A percentile compares a stretch with the other conserved stretches of the same genome.
Evolutionary conservation across 2,113 vertebrate species (phyloP).

Genomic region (Tachuris rubrigastra): DNA sequence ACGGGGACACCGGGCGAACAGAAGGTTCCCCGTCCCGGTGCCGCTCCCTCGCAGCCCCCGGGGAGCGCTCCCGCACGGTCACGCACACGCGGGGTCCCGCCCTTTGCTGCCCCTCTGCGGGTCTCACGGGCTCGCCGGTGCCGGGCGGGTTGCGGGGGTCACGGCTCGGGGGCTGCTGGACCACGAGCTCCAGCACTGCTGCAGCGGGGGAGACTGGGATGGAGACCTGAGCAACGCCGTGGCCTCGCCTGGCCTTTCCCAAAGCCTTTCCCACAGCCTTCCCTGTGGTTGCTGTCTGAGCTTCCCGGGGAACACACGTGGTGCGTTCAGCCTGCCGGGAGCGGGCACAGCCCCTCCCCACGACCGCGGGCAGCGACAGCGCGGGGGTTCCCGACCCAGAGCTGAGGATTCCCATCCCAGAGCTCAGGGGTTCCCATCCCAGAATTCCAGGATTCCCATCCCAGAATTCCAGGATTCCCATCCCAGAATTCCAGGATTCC

Average conservation of each 20-base stretch:
- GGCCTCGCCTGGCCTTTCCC: background rate
- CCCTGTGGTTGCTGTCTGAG: too few species aligned
- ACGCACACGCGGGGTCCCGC: background rate
- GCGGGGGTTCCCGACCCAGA: too few species aligned
- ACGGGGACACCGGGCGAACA: too few species aligned
- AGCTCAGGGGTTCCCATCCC: too few species aligned
- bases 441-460: too few species aligned
- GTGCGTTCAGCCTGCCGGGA: accelerated
- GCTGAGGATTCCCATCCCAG: too few species aligned
- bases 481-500: too few species aligned
- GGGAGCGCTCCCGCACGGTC: background rate
- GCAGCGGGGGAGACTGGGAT: background rate
- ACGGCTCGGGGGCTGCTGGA: background rate
- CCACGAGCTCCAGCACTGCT: too few species aligned
- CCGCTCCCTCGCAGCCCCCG: background rate
- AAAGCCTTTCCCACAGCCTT: background rate
- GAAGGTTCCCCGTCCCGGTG: too few species aligned
- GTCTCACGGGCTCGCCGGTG: background rate
- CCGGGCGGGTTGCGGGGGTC: accelerated
- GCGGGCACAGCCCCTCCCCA: accelerated
- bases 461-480: too few species aligned
- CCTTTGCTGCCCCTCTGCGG: background rate
- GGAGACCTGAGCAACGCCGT: too few species aligned
- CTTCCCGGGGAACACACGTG: background rate
- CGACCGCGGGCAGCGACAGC: background rate